phyloP scores from a whole-genome alignment of 35 echinoderm and acorn worm species.

The Acanthaster planci region DNA sequence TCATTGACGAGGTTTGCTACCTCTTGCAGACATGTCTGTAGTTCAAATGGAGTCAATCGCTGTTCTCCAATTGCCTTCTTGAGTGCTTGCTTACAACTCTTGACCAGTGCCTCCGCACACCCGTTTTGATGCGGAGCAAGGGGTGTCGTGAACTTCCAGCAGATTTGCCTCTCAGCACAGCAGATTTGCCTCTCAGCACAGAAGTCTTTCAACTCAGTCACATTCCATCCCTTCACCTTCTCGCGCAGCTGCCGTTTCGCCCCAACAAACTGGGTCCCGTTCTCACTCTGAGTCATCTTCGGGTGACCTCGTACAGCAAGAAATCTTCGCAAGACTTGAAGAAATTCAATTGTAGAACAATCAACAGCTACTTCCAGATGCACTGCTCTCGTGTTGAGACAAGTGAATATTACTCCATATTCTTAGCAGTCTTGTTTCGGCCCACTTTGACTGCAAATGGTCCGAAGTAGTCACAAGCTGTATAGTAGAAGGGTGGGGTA shows the following conservation, averaged over 20 bases:
- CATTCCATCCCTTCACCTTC: conserved; percentile 52
- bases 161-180: conserved; percentile 42
- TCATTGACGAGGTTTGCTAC: conserved; percentile 56
- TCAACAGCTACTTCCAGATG: conserved; percentile 70
- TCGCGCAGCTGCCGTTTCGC: conserved; percentile 34
- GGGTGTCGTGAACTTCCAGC: conserved; percentile 59
- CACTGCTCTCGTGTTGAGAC: conserved; percentile 68
- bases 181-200: conserved; percentile 45
- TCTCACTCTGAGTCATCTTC: conserved; percentile 47
- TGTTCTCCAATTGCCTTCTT: conserved; percentile 9
- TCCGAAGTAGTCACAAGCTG: conserved; percentile 67
- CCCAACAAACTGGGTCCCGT: conserved; percentile 67
- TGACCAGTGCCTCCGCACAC: conserved; percentile 62
- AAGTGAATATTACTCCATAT: conserved; percentile 73
- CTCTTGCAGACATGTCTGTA: conserved; percentile 28
- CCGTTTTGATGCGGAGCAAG: conserved; percentile 73
- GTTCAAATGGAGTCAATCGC: conserved; percentile 28
- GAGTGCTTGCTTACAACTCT: conserved; percentile 57
- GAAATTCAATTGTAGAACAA: conserved; percentile 54
- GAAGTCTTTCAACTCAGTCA: conserved; percentile 37
- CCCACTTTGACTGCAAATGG: conserved; percentile 45
- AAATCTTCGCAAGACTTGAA: conserved; percentile 53
- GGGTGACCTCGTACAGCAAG: conserved; percentile 56
- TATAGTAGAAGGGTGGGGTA: conserved; percentile 63
- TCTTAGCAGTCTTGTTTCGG: conserved; percentile 46